Evolutionary conservation across 2,888 invertebrate species (phyloP), one percentile per base, ranked within the genome.

Genomic region (Cinara cedri): DNA sequence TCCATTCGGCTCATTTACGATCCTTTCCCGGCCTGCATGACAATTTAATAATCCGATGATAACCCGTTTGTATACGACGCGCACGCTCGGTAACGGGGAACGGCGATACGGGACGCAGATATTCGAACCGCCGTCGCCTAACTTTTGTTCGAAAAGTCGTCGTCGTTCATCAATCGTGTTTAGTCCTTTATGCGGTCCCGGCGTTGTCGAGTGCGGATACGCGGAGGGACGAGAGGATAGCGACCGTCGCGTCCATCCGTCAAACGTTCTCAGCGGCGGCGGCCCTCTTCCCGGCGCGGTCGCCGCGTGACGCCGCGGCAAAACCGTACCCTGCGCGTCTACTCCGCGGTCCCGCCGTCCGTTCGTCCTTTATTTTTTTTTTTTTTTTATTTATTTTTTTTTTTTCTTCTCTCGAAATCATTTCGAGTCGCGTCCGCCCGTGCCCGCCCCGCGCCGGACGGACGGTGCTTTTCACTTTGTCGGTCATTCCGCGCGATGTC

Each of bases 141-240:
- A n/a, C n/a, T n/a, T 3, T 34, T 26, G 14, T 24, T 42, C 51
- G 6, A 63, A 74, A 63, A 51, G 63, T 74, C 63, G 63, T 74
- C 63, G 63, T 63, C 63, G 51, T 74, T 54, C 74, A 74, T 74
- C 74, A 74, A 74, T 74, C 63, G 74, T 21, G n/a, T 74, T 74
- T 42, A 42, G 74, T 63, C 74, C 63, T 51, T 51, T 62, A 51
- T 10, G 2, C 19, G n/a, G 19, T 9, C 51, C 26, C 34, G n/a
- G n/a, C n/a, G 19, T 13, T 26, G 26, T 46, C 66, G 13, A 24
- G 14, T 44, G 16, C 21, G 10, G 11, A 19, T 14, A 4, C 6
- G 55, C 19, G 46, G 46, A 14, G 24, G 24, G 44, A 21, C 9
- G 24, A 3, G n/a, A n/a, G n/a, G n/a, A n/a, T n/a, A n/a, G 46